phyloP scores from a whole-genome alignment of 2,797 vertebrate genomes.

The Chaetophractus vellerosus region DNA sequence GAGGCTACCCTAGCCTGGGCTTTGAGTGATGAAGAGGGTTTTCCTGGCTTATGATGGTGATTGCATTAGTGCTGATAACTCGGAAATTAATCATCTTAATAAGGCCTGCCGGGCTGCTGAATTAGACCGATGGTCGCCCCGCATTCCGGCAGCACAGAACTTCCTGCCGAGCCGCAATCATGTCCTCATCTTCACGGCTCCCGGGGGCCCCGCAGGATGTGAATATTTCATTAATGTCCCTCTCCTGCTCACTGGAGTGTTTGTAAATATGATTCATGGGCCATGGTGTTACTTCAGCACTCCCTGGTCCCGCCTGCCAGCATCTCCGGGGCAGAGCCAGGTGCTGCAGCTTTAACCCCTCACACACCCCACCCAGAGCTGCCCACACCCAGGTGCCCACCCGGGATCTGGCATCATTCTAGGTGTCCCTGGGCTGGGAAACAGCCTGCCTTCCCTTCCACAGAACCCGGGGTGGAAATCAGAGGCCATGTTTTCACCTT shows the following conservation, averaged over 20 bases:
- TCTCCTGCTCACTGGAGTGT: conserved; percentile 47
- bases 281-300: neutral
- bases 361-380: accelerated
- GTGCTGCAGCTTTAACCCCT: neutral
- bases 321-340: neutral
- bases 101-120: conserved; percentile 62
- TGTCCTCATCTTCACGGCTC: conserved; percentile 20
- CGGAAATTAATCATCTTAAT: conserved; percentile 73
- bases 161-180: conserved; percentile 29
- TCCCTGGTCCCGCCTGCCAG: neutral
- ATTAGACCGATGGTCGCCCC: neutral
- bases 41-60: conserved; percentile 37
- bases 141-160: neutral
- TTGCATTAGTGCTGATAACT: conserved; percentile 63
- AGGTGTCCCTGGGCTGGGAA: neutral
- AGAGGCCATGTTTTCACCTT: neutral
- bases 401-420: neutral
- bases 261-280: conserved; percentile 81
- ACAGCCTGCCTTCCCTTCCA: neutral
- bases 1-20: neutral
- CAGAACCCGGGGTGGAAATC: neutral
- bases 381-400: too few species aligned
- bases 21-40: conserved; percentile 54
- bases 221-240: conserved; percentile 76
- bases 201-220: conserved; percentile 51